Evolutionary conservation across 2,888 invertebrate genomes (phyloP).

Genomic region (Operophtera brumata): DNA sequence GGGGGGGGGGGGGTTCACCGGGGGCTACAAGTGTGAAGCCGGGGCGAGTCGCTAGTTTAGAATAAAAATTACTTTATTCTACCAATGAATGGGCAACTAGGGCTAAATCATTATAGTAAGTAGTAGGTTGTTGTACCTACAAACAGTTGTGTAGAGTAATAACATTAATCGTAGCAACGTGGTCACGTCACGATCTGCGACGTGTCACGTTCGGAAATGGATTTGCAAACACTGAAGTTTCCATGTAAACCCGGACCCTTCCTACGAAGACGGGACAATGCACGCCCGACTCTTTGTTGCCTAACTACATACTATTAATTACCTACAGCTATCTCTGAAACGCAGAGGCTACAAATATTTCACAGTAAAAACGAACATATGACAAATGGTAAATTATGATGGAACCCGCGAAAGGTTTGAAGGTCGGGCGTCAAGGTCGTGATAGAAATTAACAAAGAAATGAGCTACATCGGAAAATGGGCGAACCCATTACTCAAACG

Average conservation of each 20-base stretch:
- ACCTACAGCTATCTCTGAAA: background rate
- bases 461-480: constrained; percentile 15
- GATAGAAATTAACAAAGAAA: constrained; percentile 29
- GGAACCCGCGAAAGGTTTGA: constrained; percentile 20
- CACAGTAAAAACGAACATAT: constrained; percentile 6
- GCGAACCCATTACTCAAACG: constrained; percentile 14
- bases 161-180: constrained; percentile 1
- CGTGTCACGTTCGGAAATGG: constrained; percentile 18
- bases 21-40: too few species aligned
- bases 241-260: constrained; percentile 6
- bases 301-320: too few species aligned
- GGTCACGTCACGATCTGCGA: background rate
- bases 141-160: background rate
- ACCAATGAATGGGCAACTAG: background rate
- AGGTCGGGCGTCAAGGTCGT: constrained; percentile 37
- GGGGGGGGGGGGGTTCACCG: too few species aligned
- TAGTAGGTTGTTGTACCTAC: background rate
- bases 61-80: too few species aligned
- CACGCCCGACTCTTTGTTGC: background rate
- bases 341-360: background rate
- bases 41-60: too few species aligned
- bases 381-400: constrained; percentile 18
- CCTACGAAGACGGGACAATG: constrained; percentile 10
- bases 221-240: constrained; percentile 13
- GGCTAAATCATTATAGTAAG: background rate